Percentiles rank a stretch among this genome's conserved stretches.
Conservation (phyloP, 2,888 invertebrate species). For the Thyatira batis region DNA sequence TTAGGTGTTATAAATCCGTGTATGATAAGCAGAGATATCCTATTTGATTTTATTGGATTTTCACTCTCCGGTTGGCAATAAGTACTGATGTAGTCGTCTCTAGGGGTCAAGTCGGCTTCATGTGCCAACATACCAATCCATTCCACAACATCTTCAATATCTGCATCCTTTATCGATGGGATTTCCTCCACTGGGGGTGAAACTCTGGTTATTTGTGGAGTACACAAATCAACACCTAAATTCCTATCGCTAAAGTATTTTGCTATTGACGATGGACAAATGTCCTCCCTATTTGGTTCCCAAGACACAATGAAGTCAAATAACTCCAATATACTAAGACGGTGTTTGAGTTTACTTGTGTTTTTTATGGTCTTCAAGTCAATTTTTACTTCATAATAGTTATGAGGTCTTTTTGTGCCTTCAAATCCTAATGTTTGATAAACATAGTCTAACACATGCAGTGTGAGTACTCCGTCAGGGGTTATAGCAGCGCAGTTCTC, state of each 20-base stretch:
- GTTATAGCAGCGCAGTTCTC: slow-evolving; percentile 65
- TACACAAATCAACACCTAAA: slow-evolving; percentile 42
- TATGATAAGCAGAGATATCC: slow-evolving; percentile 54
- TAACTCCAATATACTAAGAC: slow-evolving; percentile 49
- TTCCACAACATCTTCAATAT: slow-evolving; percentile 64
- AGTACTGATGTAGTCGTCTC: slow-evolving; percentile 60
- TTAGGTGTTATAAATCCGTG: slow-evolving; percentile 61
- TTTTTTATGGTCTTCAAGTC: slow-evolving; percentile 49
- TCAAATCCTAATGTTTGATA: slow-evolving; percentile 71
- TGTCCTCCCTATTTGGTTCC: slow-evolving; percentile 56
- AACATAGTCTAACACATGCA: slow-evolving; percentile 57
- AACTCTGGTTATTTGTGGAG: slow-evolving; percentile 36
- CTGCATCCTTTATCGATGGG: slow-evolving; percentile 55
- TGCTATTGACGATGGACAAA: slow-evolving; percentile 73
- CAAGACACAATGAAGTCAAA: slow-evolving; percentile 60
- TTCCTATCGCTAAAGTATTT: slow-evolving; percentile 64
- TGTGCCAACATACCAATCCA: slow-evolving; percentile 69
- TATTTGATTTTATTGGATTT: slow-evolving; percentile 48
- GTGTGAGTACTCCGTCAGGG: slow-evolving; percentile 59
- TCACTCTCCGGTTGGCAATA: slow-evolving; percentile 60
- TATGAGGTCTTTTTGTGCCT: slow-evolving; percentile 57
- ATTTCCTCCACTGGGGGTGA: slow-evolving; percentile 52
- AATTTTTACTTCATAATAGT: slow-evolving; percentile 60
- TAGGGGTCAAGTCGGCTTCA: slow-evolving; percentile 45
- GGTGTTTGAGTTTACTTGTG: slow-evolving; percentile 38